These are phyloP conservation scores for Cryptocephalus primarius DNA, from an alignment of 2,888 invertebrate species.

Conservation along the genomic window DNA sequence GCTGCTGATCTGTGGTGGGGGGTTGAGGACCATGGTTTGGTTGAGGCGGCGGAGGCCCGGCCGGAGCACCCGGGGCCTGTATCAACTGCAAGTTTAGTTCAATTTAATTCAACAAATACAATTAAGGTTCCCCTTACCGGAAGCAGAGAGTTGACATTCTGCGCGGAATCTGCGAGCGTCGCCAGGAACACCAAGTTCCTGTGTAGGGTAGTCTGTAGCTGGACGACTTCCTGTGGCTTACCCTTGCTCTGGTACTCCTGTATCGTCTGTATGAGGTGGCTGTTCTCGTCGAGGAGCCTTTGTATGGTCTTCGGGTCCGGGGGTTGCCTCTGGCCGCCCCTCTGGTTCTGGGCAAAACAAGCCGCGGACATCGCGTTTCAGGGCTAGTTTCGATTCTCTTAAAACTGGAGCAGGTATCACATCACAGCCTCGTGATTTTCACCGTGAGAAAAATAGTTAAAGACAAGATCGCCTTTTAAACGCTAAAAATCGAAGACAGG, in stretches of 20 bases:
- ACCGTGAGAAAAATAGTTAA: too few relatives aligned
- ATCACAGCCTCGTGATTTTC: too few relatives aligned
- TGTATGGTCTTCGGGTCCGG: slow-evolving; percentile 79
- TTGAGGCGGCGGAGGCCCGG: slow-evolving; percentile 29
- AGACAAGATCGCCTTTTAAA: too few relatives aligned
- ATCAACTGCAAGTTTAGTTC: slow-evolving; percentile 39
- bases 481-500: too few relatives aligned
- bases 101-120: neutral
- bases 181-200: slow-evolving; percentile 93
- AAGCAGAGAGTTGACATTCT: slow-evolving; percentile 79
- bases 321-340: slow-evolving; percentile 62
- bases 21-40: slow-evolving; percentile 24
- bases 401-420: neutral
- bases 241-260: slow-evolving; percentile 95
- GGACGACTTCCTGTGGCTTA: slow-evolving; percentile 83
- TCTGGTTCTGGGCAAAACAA: slow-evolving; percentile 53
- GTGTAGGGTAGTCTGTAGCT: slow-evolving; percentile 90
- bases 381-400: neutral
- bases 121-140: slow-evolving; percentile 54
- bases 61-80: slow-evolving; percentile 37
- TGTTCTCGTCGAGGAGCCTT: slow-evolving; percentile 96
- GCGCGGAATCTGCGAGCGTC: slow-evolving; percentile 91
- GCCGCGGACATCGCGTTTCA: slow-evolving; percentile 53
- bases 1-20: slow-evolving; percentile 31
- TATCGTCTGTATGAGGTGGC: slow-evolving; percentile 91